Evolutionary conservation across 92 coral and sea anemone genomes (phyloP).

Genomic region (Montipora capitata): DNA sequence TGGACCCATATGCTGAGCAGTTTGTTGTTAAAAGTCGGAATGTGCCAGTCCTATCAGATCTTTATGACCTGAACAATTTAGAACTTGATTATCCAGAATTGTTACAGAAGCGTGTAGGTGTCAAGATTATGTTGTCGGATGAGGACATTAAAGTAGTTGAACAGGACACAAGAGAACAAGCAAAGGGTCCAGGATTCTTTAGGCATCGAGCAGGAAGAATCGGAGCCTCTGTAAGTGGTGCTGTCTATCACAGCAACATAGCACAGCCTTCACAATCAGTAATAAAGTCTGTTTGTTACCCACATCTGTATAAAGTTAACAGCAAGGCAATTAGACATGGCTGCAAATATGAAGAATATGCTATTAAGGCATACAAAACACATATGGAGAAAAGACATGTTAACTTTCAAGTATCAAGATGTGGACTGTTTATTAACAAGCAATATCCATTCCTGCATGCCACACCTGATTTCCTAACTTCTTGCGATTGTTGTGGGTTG

Average conservation of each 20-base stretch:
- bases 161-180: slow-evolving; percentile 53
- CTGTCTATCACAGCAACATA: slow-evolving; percentile 58
- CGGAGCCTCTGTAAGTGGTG: slow-evolving; percentile 68
- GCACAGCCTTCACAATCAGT: slow-evolving; percentile 63
- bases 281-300: slow-evolving; percentile 64
- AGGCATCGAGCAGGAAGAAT: slow-evolving; percentile 77
- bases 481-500: slow-evolving; percentile 63
- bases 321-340: slow-evolving; percentile 65
- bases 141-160: slow-evolving; percentile 53
- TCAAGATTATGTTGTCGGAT: slow-evolving; percentile 40
- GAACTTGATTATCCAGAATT: slow-evolving; percentile 56
- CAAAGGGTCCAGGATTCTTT: slow-evolving; percentile 62
- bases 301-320: slow-evolving; percentile 41
- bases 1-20: neutral
- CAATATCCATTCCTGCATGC: slow-evolving; percentile 63
- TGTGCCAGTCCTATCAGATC: slow-evolving; percentile 43
- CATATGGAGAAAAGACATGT: slow-evolving; percentile 11
- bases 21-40: slow-evolving; percentile 32
- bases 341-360: slow-evolving; percentile 55
- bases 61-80: slow-evolving; percentile 24
- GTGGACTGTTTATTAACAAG: slow-evolving; percentile 52
- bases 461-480: slow-evolving; percentile 57
- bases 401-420: slow-evolving; percentile 33
- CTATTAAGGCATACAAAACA: slow-evolving; percentile 52
- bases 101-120: slow-evolving; percentile 40